Evolutionary conservation across 1,140 invertebrate species (phyloP).

Genomic region (Hyphantria cunea): DNA sequence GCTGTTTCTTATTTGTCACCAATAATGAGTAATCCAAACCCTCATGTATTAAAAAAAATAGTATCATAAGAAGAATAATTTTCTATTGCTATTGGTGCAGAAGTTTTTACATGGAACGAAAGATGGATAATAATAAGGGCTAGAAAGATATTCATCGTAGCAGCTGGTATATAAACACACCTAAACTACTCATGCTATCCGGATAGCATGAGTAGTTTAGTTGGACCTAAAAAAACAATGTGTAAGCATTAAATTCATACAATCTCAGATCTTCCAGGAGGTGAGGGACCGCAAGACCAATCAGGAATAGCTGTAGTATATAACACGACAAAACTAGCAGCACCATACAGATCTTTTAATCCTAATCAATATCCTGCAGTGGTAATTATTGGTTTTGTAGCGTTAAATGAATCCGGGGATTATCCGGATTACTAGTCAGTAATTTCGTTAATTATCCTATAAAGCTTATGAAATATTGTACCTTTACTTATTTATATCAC

Average conservation of each 20-base stretch:
- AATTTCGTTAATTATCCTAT: background rate
- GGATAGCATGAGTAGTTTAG: too few relatives aligned
- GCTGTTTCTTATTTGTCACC: constrained; percentile 82
- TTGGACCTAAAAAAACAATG: constrained; percentile 82
- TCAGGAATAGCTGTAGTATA: constrained; percentile 24
- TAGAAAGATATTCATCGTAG: constrained; percentile 83
- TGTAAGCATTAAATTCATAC: constrained; percentile 83
- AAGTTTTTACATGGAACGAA: too few relatives aligned
- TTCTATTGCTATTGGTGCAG: constrained; percentile 85
- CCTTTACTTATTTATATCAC: background rate
- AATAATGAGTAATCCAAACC: constrained; percentile 81
- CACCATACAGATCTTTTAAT: constrained; percentile 13
- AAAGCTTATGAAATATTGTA: constrained; percentile 8
- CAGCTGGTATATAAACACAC: constrained; percentile 83
- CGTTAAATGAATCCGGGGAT: background rate
- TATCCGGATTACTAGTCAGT: constrained; percentile 2
- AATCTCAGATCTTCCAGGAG: constrained; percentile 85
- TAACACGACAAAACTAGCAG: constrained; percentile 10
- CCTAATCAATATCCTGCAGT: constrained; percentile 2
- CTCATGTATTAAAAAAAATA: constrained; percentile 66
- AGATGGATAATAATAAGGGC: constrained; percentile 56
- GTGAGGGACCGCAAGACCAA: constrained; percentile 83
- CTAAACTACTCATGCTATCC: constrained; percentile 85
- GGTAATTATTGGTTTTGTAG: background rate
- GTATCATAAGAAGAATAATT: constrained; percentile 72